A percentile compares a stretch with the other conserved stretches of the same genome.
phyloP scores from a whole-genome alignment of 2,113 vertebrate genomes.

The Leptobrachium leishanense region DNA sequence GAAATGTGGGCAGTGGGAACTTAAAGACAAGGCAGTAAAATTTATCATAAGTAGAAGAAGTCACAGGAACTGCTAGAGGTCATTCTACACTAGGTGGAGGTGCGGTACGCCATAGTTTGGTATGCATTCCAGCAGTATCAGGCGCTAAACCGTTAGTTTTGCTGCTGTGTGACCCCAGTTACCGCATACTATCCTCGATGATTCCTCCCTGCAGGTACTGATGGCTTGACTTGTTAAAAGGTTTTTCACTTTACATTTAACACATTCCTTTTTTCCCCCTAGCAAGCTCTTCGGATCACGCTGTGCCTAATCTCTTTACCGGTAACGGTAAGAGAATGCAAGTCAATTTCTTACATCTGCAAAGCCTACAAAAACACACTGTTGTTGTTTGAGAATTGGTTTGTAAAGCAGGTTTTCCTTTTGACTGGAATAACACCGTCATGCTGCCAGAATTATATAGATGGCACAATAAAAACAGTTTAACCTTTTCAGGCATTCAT shows the following conservation, averaged over 20 bases:
- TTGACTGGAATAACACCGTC: slow-evolving; percentile 2
- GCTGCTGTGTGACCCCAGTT: slow-evolving; percentile 11
- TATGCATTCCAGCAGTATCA: not conserved
- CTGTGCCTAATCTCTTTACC: slow-evolving; percentile 3
- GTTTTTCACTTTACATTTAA: slow-evolving; percentile 14
- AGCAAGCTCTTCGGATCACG: not conserved
- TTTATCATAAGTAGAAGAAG: too few species aligned
- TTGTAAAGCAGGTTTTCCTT: not conserved
- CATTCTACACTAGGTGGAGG: too few species aligned
- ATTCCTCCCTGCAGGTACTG: not conserved
- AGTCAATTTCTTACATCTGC: not conserved
- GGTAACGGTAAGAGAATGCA: not conserved
- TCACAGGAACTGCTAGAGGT: too few species aligned
- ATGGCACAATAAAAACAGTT: too few species aligned
- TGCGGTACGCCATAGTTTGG: not conserved
- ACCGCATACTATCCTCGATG: not conserved
- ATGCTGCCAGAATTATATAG: too few species aligned
- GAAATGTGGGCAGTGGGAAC: too few species aligned
- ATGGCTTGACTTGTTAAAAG: slow-evolving; percentile 19
- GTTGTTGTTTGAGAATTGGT: not conserved
- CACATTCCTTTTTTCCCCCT: not conserved
- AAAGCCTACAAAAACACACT: slow-evolving; percentile 10
- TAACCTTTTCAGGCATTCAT: too few species aligned
- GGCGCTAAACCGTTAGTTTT: not conserved
- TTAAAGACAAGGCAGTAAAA: too few species aligned